Base-by-base conservation (phyloP, 2,888 invertebrate genomes). In the Cylloceria caligata region DNA sequence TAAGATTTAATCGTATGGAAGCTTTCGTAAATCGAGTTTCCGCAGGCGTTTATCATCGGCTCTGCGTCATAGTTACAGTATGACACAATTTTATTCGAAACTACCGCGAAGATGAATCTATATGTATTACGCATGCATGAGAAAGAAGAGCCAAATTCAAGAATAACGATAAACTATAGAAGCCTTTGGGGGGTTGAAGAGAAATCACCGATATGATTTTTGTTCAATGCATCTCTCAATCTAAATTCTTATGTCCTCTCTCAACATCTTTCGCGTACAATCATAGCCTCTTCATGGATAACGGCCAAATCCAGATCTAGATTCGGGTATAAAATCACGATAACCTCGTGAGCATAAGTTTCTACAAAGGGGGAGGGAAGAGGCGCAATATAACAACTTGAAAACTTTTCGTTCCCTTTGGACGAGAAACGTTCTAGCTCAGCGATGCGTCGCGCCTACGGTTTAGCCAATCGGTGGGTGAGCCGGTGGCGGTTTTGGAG, bases 361-460 rank as follows among this genome's bases (percentile, higher is more conserved):
- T 45, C 39, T 39, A 11, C 7, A 21, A 13, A 55, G 45, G 27
- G n/a, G 30, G 45, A 47, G 27, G 45, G 21, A 13, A 39, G 68
- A 42, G 42, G n/a, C 16, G 34, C 68, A 74, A 80, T 81, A 83
- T 88, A 88, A 87, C 87, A 81, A 84, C 80, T 86, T 82, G 80
- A 83, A 85, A 86, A 86, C 62, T 86, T 86, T 85, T 82, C 68
- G 79, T 85, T 82, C 80, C 83, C 81, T 68, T 77, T 67, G 75
- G 80, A n/a, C 71, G 68, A 69, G 77, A 73, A 76, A 60, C 62
- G 52, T 57, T 62, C 64, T 27, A 79, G 68, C 64, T 68, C n/a
- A 57, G 55, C 39, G 57, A 13, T 21, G 39, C 4, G 21, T 81
- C 73, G 73, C 76, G 67, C 76, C 57, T 52, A 60, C 57, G 39